Evolutionary conservation across 2,113 vertebrate species (phyloP).

Genomic region (Seriola quinqueradiata): DNA sequence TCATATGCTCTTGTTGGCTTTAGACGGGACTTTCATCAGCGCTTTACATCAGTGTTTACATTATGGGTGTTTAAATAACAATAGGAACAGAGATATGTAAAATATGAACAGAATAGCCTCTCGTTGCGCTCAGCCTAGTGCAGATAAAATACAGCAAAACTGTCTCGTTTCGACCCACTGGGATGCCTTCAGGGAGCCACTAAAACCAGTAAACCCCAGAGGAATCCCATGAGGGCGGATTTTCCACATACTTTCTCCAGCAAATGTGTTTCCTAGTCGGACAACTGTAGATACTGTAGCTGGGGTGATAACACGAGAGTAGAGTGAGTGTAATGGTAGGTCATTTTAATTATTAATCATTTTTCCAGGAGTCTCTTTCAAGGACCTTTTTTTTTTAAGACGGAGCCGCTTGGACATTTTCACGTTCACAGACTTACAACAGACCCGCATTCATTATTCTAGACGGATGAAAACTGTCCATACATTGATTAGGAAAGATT

Average conservation of each 20-base stretch:
- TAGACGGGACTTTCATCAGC: neutral
- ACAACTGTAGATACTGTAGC: constrained; percentile 14
- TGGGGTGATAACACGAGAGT: neutral
- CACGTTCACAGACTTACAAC: neutral
- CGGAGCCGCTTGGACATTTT: constrained; percentile 4
- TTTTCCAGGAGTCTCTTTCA: constrained; percentile 36
- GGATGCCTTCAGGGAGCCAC: neutral
- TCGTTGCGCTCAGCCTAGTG: neutral
- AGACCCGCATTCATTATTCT: neutral
- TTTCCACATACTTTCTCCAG: constrained; percentile 16
- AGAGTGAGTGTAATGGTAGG: constrained; percentile 16
- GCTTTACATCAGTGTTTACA: neutral
- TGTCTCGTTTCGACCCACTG: neutral
- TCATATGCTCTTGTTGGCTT: neutral
- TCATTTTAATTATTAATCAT: constrained; percentile 59
- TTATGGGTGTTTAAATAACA: neutral
- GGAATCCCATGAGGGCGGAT: neutral
- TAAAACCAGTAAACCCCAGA: neutral
- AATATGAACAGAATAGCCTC: no score
- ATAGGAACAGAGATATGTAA: neutral
- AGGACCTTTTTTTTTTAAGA: neutral
- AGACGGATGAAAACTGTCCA: neutral
- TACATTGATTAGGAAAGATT: neutral
- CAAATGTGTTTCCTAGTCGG: constrained; percentile 9
- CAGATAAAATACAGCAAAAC: neutral